A percentile compares a stretch with the other conserved stretches of the same genome.
Evolutionary conservation across 2,797 vertebrate species (phyloP).

Genomic region (Cottoperca gobio): DNA sequence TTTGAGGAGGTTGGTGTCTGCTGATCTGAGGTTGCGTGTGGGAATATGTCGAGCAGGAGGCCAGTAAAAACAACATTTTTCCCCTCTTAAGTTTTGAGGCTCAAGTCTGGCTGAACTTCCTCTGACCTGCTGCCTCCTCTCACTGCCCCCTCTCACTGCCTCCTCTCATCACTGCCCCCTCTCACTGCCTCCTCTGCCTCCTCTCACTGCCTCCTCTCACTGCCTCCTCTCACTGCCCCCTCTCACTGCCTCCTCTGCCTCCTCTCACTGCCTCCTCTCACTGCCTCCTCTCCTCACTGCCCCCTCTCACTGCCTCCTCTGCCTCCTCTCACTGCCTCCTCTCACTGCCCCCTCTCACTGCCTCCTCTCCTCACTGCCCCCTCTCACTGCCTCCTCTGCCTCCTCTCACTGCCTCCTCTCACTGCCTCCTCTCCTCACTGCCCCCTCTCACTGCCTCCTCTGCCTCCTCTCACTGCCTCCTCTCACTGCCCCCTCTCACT

Average conservation of each 20-base stretch:
- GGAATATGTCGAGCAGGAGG: too few relatives aligned
- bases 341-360: background rate
- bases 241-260: background rate
- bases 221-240: background rate
- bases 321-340: background rate
- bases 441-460: background rate
- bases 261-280: background rate
- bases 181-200: too few relatives aligned
- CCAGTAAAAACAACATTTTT: too few relatives aligned
- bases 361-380: too few relatives aligned
- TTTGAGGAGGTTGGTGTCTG: too few relatives aligned
- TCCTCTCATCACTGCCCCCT: background rate
- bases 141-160: background rate
- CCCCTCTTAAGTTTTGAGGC: conserved; percentile 6
- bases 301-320: too few relatives aligned
- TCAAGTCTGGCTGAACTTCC: conserved; percentile 23
- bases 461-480: too few relatives aligned
- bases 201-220: background rate
- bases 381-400: background rate
- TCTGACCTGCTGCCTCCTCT: conserved; percentile 15
- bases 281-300: background rate
- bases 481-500: background rate
- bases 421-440: background rate
- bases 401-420: too few relatives aligned
- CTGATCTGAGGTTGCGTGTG: too few relatives aligned